A percentile compares a stretch with the other conserved stretches of the same genome.
These are phyloP conservation scores for human (Homo sapiens) DNA, from an alignment of 2,113 vertebrate species.

Conservation along the genomic window DNA sequence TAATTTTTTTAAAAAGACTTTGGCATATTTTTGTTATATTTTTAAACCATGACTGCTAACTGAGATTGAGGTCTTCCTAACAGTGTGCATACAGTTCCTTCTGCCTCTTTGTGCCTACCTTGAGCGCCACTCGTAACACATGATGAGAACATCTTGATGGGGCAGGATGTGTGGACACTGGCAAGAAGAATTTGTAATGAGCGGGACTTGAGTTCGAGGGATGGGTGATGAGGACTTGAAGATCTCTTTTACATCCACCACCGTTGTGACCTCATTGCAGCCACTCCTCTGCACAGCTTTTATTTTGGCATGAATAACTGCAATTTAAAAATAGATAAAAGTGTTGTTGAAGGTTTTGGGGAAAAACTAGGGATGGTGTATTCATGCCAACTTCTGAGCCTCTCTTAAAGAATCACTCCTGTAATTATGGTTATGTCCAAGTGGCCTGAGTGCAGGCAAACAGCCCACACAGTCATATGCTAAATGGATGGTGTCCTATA, in stretches of 20 bases:
- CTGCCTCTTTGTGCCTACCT: conserved; percentile 75
- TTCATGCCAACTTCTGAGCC: background rate
- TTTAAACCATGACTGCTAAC: background rate
- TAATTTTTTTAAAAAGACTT: background rate
- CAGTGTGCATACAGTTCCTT: background rate
- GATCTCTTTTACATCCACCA: conserved; percentile 89
- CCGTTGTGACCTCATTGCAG: conserved; percentile 87
- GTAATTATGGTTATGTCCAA: conserved; percentile 64
- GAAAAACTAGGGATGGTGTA: background rate
- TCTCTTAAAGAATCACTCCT: conserved; percentile 48
- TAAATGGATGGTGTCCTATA: background rate
- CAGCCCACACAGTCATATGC: conserved; percentile 29
- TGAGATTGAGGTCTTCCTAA: background rate
- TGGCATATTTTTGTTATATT: background rate
- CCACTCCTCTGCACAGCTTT: conserved; percentile 86
- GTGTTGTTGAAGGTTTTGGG: background rate
- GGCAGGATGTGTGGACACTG: conserved; percentile 87
- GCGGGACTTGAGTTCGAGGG: conserved; percentile 85
- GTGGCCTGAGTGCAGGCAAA: background rate
- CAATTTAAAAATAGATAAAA: conserved; percentile 48
- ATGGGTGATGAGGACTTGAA: conserved; percentile 86
- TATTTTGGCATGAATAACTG: conserved; percentile 90
- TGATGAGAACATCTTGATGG: conserved; percentile 89
- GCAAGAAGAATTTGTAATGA: conserved; percentile 90
- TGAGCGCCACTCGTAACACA: conserved; percentile 88